Conservation (phyloP, 2,113 vertebrate genomes). For the Spermophilus dauricus region DNA sequence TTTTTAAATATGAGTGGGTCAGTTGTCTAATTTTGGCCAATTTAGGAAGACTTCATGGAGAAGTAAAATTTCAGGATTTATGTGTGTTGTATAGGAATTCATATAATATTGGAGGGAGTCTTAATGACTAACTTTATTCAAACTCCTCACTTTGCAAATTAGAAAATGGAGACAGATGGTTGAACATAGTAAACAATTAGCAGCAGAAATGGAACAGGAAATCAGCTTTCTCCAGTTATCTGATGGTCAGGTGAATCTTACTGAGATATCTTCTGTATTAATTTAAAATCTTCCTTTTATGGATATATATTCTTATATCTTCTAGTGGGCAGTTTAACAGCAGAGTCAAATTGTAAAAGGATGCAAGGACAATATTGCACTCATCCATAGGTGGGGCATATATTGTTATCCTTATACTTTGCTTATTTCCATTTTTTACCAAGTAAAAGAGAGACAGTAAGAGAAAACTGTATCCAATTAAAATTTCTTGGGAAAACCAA, state of each 20-base stretch:
- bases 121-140: constrained; percentile 1
- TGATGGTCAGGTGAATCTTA: background rate
- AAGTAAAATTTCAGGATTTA: background rate
- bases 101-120: background rate
- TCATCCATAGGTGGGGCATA: background rate
- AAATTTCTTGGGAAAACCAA: constrained; percentile 60
- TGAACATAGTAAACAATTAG: background rate
- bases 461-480: constrained; percentile 63
- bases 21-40: constrained; percentile 14
- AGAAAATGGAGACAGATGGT: background rate
- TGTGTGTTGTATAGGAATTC: background rate
- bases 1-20: background rate
- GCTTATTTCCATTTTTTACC: background rate
- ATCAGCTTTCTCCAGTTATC: background rate
- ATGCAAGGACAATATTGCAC: background rate
- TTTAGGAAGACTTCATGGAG: background rate
- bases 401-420: background rate
- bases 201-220: background rate
- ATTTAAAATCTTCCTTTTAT: background rate
- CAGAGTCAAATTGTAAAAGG: background rate
- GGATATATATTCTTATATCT: background rate
- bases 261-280: background rate
- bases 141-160: background rate
- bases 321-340: background rate
- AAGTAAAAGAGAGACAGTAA: constrained; percentile 17